phyloP scores from a whole-genome alignment of 2,113 vertebrate species.

The Hoplias malabaricus region DNA sequence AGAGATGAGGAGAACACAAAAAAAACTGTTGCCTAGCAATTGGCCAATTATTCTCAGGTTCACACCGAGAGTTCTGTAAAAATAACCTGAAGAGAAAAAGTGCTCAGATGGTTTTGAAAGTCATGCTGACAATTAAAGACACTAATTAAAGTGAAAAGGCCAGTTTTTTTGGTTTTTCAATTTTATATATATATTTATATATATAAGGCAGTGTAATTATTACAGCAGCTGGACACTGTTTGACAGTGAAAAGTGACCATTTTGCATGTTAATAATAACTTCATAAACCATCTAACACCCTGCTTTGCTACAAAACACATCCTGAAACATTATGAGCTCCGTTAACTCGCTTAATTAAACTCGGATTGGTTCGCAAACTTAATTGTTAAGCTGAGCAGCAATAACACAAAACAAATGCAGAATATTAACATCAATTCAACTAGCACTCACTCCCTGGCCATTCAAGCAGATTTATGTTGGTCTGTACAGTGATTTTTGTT shows the following conservation, averaged over 20 bases:
- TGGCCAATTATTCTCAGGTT: conserved; percentile 13
- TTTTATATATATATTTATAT: too few relatives aligned
- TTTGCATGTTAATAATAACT: neutral
- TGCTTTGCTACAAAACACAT: neutral
- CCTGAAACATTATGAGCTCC: neutral
- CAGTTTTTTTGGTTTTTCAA: too few relatives aligned
- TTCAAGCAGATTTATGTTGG: neutral
- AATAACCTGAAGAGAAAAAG: conserved; percentile 25
- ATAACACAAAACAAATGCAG: neutral
- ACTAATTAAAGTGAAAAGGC: conserved; percentile 21
- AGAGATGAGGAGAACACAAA: neutral
- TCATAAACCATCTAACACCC: neutral
- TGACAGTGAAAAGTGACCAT: neutral
- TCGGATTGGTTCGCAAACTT: neutral
- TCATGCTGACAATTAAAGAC: conserved; percentile 4
- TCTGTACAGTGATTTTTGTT: too few relatives aligned
- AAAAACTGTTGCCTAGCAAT: conserved; percentile 34
- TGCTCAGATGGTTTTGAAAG: neutral
- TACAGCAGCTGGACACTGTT: conserved; percentile 2
- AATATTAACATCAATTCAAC: neutral
- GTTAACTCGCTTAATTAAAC: neutral
- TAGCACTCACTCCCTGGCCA: neutral
- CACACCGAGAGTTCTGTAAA: conserved; percentile 10
- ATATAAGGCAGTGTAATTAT: conserved; percentile 1
- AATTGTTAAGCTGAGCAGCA: neutral